Conservation (phyloP, 1,140 invertebrate genomes). For the Carposina sasakii region DNA sequence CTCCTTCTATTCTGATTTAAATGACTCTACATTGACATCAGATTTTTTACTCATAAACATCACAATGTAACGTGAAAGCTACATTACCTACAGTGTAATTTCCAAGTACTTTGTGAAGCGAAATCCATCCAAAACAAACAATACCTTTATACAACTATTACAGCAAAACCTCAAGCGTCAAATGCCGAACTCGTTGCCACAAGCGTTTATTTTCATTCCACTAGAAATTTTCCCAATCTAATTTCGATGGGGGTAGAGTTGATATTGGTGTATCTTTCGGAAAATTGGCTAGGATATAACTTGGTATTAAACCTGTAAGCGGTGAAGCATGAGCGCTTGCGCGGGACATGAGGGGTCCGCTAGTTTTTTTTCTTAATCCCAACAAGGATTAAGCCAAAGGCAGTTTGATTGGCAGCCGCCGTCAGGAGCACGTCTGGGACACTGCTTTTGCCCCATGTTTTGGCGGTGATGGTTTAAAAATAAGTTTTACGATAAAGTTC, state of each 20-base stretch:
- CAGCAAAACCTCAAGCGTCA: slow-evolving; percentile 62
- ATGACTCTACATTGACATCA: too few relatives aligned
- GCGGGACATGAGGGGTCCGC: slow-evolving; percentile 53
- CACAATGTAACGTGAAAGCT: too few relatives aligned
- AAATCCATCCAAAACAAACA: slow-evolving; percentile 41
- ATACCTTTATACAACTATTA: slow-evolving; percentile 57
- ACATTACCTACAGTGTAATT: too few relatives aligned
- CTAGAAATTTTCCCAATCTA: background rate
- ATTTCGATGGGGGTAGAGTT: background rate
- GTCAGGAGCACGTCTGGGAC: slow-evolving; percentile 53
- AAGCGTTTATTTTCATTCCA: background rate
- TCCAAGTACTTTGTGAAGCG: slow-evolving; percentile 24
- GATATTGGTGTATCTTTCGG: too few relatives aligned
- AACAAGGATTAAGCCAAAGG: slow-evolving; percentile 63
- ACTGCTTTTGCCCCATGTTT: too few relatives aligned
- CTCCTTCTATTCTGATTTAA: too few relatives aligned
- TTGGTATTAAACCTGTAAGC: slow-evolving; percentile 30
- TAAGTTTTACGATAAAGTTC: too few relatives aligned
- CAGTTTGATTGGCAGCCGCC: slow-evolving; percentile 67
- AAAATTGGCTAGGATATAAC: too few relatives aligned
- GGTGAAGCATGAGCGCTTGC: slow-evolving; percentile 62
- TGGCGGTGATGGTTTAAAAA: too few relatives aligned
- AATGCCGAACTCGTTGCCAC: slow-evolving; percentile 36
- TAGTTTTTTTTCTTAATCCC: slow-evolving; percentile 67
- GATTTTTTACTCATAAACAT: too few relatives aligned